These are phyloP conservation scores for Eupelmus urozonus DNA, from an alignment of 2,888 invertebrate species.

Conservation along the genomic window DNA sequence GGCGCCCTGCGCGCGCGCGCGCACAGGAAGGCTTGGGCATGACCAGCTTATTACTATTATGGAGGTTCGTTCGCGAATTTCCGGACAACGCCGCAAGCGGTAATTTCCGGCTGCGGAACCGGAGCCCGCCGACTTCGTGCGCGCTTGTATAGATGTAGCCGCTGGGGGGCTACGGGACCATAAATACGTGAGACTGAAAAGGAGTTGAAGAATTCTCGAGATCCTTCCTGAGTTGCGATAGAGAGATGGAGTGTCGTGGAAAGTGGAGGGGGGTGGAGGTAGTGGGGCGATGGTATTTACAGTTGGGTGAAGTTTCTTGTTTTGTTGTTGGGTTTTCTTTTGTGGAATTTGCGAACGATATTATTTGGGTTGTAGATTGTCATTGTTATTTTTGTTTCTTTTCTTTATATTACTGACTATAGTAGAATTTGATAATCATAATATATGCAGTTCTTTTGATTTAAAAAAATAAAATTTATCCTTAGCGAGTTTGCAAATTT, in stretches of 20 bases:
- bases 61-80: constrained; percentile 70
- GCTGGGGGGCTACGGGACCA: background rate
- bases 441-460: too few species aligned
- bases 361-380: too few species aligned
- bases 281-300: too few species aligned
- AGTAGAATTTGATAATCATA: too few species aligned
- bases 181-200: background rate
- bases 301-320: too few species aligned
- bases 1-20: background rate
- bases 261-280: too few species aligned
- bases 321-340: too few species aligned
- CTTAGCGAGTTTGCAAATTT: too few species aligned
- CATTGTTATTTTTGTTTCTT: too few species aligned
- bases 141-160: background rate
- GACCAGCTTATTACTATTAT: constrained; percentile 68
- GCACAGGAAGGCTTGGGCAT: constrained; percentile 36
- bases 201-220: background rate
- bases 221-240: background rate
- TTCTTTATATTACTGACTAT: too few species aligned
- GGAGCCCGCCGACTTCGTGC: constrained; percentile 18
- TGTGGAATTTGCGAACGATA: too few species aligned
- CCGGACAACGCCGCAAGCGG: constrained; percentile 69
- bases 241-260: background rate
- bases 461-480: too few species aligned
- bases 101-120: constrained; percentile 69